Evolutionary conservation across 2,888 invertebrate genomes (phyloP), one percentile per base, ranked within the genome.

Genomic region (Eristalinus aeneus): DNA sequence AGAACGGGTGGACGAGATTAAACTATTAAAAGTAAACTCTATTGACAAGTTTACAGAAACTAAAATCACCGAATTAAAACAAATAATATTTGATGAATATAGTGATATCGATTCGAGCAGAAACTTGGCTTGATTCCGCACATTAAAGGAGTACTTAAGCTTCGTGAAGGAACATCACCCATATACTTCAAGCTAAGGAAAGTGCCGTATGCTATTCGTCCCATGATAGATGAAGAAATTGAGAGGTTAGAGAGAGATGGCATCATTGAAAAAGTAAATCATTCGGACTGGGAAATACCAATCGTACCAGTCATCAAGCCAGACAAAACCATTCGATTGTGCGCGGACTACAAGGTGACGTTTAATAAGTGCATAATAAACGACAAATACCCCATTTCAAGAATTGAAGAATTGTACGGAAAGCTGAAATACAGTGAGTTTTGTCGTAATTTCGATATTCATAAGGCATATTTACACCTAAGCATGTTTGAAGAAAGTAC

Each of bases 71-170:
- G 39, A 39, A 11, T 27, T 65, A 58, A 74, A 69, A 60, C 39
- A 58, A 64, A 4, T 27, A 53, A 67, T 67, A 36, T 72, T 76
- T 36, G 56, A 65, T 6, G 46, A 77, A n/a, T 36, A 72, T 22
- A 61, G 36, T n/a, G 72, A 82, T 39, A 63, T 82, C 36, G n/a
- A n/a, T 83, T 77, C 36, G n/a, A 67, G 60, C 22, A 31, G 10
- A 78, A 74, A 53, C 58, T 78, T 8, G 77, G 77, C 36, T 68
- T 54, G 8, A 83, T 83, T 9, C 69, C 83, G 3, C 31, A 60
- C n/a, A 22, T 77, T n/a, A 69, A 69, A 56, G 68, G 83, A 4
- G 36, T 36, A n/a, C 32, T 76, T 6, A 76, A 74, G 60, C 34
- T 63, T 64, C 77, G 58, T n/a, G 64, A 77, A 54, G 63, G 36